Conservation (phyloP, 2,113 vertebrate genomes). For the Psephotus haematonotus region DNA sequence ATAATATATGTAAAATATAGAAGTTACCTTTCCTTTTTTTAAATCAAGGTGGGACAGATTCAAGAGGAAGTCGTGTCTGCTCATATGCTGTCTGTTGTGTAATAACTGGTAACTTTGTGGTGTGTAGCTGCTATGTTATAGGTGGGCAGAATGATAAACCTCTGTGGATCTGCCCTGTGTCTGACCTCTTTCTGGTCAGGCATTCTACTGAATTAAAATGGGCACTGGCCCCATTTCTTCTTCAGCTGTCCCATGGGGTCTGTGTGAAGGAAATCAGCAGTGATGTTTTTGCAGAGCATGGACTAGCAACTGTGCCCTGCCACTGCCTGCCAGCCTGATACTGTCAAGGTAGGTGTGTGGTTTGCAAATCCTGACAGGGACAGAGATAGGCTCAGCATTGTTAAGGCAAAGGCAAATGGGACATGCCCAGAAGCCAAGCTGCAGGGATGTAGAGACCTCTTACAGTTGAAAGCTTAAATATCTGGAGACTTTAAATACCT, state of each 20-base stretch:
- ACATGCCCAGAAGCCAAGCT: not conserved
- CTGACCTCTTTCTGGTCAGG: not conserved
- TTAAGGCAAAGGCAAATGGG: not conserved
- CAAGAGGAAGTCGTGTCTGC: not conserved
- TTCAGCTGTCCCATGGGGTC: rapidly evolving
- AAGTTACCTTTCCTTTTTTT: not conserved
- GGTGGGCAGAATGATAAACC: not conserved
- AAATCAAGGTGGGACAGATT: not conserved
- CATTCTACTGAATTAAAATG: not conserved
- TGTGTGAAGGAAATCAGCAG: not conserved
- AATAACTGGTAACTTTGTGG: not conserved
- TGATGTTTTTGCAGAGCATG: not conserved
- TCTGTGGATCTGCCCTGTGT: rapidly evolving
- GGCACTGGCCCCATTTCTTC: not conserved
- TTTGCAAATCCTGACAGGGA: not conserved
- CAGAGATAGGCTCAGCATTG: rapidly evolving
- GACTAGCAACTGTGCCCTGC: not conserved
- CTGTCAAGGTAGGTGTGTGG: not conserved
- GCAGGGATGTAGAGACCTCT: not conserved
- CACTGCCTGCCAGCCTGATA: not conserved
- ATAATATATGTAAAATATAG: not conserved
- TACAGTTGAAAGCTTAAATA: not conserved
- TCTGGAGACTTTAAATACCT: not conserved
- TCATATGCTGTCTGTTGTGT: rapidly evolving
- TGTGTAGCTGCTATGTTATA: not conserved